These are phyloP conservation scores for Chionoecetes opilio DNA, from an alignment of 1,140 invertebrate species.

Conservation along the genomic window DNA sequence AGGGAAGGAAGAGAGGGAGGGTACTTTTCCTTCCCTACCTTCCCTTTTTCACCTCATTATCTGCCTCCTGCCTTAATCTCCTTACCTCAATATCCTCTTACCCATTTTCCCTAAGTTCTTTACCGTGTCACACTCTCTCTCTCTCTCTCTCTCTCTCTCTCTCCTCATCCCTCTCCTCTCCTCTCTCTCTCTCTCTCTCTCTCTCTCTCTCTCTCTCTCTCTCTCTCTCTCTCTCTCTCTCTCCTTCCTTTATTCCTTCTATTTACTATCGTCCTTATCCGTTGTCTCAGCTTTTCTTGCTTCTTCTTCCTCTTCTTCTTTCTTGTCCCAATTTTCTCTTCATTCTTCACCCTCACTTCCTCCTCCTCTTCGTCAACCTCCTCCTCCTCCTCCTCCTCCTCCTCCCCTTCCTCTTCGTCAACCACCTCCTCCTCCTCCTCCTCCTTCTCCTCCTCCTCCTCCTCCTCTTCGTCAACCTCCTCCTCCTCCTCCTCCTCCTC, in stretches of 20 bases:
- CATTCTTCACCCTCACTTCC: slow-evolving; percentile 68
- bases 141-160: neutral
- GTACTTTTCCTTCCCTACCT: neutral
- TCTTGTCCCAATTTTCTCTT: slow-evolving; percentile 77
- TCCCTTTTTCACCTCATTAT: too few relatives aligned
- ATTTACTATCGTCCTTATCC: too few relatives aligned
- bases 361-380: neutral
- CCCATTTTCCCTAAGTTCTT: too few relatives aligned
- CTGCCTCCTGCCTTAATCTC: slow-evolving; percentile 12
- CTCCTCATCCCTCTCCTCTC: neutral
- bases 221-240: too few relatives aligned
- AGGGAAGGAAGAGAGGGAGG: neutral
- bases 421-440: neutral
- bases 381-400: neutral
- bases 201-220: too few relatives aligned
- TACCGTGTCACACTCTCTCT: neutral
- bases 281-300: too few relatives aligned
- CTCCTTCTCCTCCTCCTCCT: neutral
- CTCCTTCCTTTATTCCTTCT: too few relatives aligned
- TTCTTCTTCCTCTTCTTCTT: too few relatives aligned
- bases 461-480: neutral
- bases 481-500: slow-evolving; percentile 71
- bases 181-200: too few relatives aligned
- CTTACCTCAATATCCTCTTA: too few relatives aligned
- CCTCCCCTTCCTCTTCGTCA: too few relatives aligned